Percentiles rank a stretch among this genome's conserved stretches.
Conservation (phyloP, 2,797 vertebrate genomes). For the Semaprochilodus insignis region DNA sequence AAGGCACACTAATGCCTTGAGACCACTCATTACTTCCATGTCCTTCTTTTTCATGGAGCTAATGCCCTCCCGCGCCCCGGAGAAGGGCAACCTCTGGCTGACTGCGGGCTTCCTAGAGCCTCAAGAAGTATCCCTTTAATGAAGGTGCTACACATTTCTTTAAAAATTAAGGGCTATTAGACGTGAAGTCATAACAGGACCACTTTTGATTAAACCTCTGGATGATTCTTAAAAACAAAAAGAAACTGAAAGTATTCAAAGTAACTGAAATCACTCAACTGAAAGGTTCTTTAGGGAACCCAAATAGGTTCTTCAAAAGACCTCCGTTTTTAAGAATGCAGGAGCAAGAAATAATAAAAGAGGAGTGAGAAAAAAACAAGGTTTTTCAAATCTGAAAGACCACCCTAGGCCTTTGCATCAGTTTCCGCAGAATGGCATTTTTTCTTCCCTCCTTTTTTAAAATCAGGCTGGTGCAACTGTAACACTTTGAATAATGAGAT, state of each 20-base stretch:
- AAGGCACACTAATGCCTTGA: slow-evolving; percentile 76
- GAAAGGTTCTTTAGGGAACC: neutral
- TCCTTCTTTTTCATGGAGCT: slow-evolving; percentile 92
- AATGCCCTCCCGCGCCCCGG: slow-evolving; percentile 87
- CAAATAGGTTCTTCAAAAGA: neutral
- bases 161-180: neutral
- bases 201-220: slow-evolving; percentile 49
- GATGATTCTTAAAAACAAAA: neutral
- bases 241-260: neutral
- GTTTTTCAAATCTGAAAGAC: slow-evolving; percentile 25
- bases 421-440: slow-evolving; percentile 27
- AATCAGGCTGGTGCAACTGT: slow-evolving; percentile 37
- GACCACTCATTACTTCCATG: slow-evolving; percentile 94
- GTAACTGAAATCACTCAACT: neutral
- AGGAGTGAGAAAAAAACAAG: slow-evolving; percentile 8
- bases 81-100: slow-evolving; percentile 77
- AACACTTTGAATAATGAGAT: slow-evolving; percentile 59
- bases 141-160: too few species aligned
- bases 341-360: neutral
- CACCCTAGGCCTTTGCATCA: slow-evolving; percentile 36
- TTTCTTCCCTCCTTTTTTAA: slow-evolving; percentile 17
- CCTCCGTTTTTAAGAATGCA: neutral
- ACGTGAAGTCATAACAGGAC: neutral
- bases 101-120: slow-evolving; percentile 73
- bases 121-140: slow-evolving; percentile 41